Evolutionary conservation across 30 jellyfish, hydroid and myxozoan species (phyloP).

Genomic region (Nemopilema nomurai): DNA sequence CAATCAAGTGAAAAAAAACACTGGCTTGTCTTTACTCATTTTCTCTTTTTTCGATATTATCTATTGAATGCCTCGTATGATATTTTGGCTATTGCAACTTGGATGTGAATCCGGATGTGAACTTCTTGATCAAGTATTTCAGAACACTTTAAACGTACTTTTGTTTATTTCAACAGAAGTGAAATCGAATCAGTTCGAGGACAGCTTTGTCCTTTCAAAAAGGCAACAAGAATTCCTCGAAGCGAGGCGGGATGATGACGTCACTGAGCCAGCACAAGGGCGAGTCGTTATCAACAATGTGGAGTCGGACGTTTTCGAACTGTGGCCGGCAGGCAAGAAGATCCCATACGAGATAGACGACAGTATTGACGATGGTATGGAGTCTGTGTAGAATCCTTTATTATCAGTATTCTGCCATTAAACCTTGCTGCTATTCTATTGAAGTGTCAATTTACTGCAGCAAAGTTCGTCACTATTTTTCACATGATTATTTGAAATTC

Average conservation of each 20-base stretch:
- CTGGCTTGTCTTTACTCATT: too few species aligned
- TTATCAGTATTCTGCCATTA: neutral
- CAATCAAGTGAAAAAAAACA: too few species aligned
- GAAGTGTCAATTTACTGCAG: too few species aligned
- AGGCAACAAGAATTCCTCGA: neutral
- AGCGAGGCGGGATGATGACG: neutral
- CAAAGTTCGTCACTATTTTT: too few species aligned
- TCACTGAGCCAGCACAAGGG: conserved; percentile 2
- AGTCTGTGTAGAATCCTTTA: neutral
- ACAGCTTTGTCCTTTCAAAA: neutral
- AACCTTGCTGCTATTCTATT: too few species aligned
- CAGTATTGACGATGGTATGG: conserved; percentile 8
- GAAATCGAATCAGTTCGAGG: neutral
- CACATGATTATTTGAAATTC: too few species aligned
- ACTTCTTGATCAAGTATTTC: too few species aligned
- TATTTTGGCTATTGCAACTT: too few species aligned
- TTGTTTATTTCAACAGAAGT: neutral
- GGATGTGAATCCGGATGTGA: too few species aligned
- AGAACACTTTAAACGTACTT: too few species aligned
- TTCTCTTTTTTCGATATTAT: too few species aligned
- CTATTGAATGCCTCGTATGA: too few species aligned
- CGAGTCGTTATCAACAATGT: conserved; percentile 21
- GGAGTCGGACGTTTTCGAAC: conserved; percentile 17
- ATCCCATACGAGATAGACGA: conserved; percentile 12
- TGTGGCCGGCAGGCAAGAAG: conserved; percentile 23